Evolutionary conservation across 2,797 vertebrate genomes (phyloP).

Genomic region (Bovichtus variegatus): DNA sequence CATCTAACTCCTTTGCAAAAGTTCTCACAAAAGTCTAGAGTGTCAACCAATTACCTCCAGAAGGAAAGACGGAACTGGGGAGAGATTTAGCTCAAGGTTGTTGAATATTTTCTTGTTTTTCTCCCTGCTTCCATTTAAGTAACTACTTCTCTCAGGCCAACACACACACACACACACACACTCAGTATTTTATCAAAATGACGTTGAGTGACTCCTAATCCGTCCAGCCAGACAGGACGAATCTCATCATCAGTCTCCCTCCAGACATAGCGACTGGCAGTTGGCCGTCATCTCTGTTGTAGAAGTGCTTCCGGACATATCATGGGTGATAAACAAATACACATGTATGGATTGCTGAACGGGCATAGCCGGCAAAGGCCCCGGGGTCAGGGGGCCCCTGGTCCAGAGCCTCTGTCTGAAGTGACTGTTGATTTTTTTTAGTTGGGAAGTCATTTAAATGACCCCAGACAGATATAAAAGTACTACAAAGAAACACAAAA

Average conservation of each 20-base stretch:
- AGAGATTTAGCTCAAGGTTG: conserved; percentile 62
- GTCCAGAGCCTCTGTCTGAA: not conserved
- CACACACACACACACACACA: conserved; percentile 12
- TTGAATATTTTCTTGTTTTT: conserved; percentile 75
- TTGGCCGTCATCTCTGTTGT: conserved; percentile 19
- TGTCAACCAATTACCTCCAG: conserved; percentile 70
- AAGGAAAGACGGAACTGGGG: conserved; percentile 29
- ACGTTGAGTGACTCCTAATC: conserved; percentile 48
- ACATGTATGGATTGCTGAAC: conserved; percentile 1
- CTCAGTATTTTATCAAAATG: conserved; percentile 50
- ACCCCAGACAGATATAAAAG: not conserved
- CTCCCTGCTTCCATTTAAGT: conserved; percentile 55
- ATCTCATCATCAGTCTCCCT: conserved; percentile 34
- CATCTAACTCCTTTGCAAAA: conserved; percentile 34
- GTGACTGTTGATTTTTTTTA: conserved; percentile 4
- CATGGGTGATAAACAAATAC: not conserved
- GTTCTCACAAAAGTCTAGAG: conserved; percentile 37
- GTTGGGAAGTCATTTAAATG: conserved; percentile 9
- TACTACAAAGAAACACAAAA: not conserved
- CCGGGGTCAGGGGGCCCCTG: not conserved
- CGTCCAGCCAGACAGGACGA: conserved; percentile 44
- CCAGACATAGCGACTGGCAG: conserved; percentile 31
- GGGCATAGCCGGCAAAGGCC: not conserved
- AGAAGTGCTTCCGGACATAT: conserved; percentile 3
- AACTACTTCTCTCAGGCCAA: conserved; percentile 12